phyloP scores from a whole-genome alignment of 2,113 vertebrate species.

The Entelurus aequoreus region DNA sequence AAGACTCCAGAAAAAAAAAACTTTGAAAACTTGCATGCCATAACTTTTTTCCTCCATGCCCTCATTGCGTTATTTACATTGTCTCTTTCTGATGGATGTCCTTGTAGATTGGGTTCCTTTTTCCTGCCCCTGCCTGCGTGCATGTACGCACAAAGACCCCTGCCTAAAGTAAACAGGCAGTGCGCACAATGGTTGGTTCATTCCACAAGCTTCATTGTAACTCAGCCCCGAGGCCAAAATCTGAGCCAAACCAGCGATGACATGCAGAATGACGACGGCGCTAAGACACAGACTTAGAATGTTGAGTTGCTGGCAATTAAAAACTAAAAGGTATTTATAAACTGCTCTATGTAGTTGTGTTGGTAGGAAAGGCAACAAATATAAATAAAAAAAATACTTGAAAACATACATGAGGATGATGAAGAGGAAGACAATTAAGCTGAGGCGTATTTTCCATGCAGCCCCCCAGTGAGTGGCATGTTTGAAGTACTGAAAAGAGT shows the following conservation, averaged over 20 bases:
- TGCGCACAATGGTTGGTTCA: slow-evolving; percentile 52
- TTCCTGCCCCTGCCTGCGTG: slow-evolving; percentile 45
- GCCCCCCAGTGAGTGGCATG: slow-evolving; percentile 50
- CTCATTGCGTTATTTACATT: slow-evolving; percentile 49
- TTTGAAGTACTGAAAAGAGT: slow-evolving; percentile 35
- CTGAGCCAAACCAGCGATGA: slow-evolving; percentile 49
- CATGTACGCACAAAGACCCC: slow-evolving; percentile 53
- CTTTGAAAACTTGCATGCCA: slow-evolving; percentile 31
- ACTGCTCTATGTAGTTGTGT: slow-evolving; percentile 35
- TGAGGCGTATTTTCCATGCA: slow-evolving; percentile 48
- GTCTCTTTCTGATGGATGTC: slow-evolving; percentile 57
- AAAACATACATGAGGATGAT: slow-evolving; percentile 20
- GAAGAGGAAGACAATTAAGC: slow-evolving; percentile 37
- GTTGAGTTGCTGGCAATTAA: slow-evolving; percentile 35
- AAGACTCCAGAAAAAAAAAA: slow-evolving; percentile 46
- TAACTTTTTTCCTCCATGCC: slow-evolving; percentile 5
- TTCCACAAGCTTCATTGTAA: slow-evolving; percentile 57
- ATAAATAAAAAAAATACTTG: slow-evolving; percentile 32
- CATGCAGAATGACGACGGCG: slow-evolving; percentile 42
- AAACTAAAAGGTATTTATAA: slow-evolving; percentile 30
- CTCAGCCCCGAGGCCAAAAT: slow-evolving; percentile 46
- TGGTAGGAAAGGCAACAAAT: slow-evolving; percentile 24
- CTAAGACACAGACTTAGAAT: slow-evolving; percentile 43
- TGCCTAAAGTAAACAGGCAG: slow-evolving; percentile 61
- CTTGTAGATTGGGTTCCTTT: slow-evolving; percentile 47